A percentile compares a stretch with the other conserved stretches of the same genome.
These are phyloP conservation scores for Myotis myotis DNA, from an alignment of 2,797 vertebrate genomes.

Conservation along the genomic window DNA sequence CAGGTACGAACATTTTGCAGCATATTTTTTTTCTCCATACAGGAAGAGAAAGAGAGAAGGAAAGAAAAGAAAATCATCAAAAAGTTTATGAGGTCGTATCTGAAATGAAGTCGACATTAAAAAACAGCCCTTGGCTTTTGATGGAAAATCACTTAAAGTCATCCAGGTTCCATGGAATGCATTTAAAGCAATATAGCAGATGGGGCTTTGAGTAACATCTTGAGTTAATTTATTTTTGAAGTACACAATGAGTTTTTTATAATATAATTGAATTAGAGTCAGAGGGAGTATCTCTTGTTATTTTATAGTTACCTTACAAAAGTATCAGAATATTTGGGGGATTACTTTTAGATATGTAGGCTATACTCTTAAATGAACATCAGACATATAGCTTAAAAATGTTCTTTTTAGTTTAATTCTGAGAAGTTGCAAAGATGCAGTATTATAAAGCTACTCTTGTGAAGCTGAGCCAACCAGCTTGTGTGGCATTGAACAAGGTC, in stretches of 20 bases:
- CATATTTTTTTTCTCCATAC: constrained; percentile 46
- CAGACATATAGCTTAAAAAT: background rate
- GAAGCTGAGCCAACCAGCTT: background rate
- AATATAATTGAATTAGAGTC: constrained; percentile 85
- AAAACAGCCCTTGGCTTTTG: constrained; percentile 75
- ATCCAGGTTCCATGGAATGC: constrained; percentile 76
- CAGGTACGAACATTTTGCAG: constrained; percentile 63
- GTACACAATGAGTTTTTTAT: constrained; percentile 82
- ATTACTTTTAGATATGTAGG: background rate
- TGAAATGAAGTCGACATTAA: constrained; percentile 74
- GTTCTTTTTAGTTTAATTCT: background rate
- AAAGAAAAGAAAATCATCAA: constrained; percentile 70
- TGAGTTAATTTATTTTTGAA: constrained; percentile 87
- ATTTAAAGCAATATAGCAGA: constrained; percentile 84
- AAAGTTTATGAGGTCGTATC: constrained; percentile 81
- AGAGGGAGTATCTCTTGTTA: constrained; percentile 64
- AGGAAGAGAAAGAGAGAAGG: constrained; percentile 49
- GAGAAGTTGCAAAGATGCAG: background rate
- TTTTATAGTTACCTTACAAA: constrained; percentile 69
- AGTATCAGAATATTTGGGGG: background rate
- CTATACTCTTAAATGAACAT: background rate
- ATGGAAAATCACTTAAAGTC: constrained; percentile 80
- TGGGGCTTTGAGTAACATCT: constrained; percentile 83
- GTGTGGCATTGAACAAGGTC: background rate
- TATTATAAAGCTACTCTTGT: background rate